A percentile compares a stretch with the other conserved stretches of the same genome.
Conservation (phyloP, 2,113 vertebrate species). For the Psettodes erumei region DNA sequence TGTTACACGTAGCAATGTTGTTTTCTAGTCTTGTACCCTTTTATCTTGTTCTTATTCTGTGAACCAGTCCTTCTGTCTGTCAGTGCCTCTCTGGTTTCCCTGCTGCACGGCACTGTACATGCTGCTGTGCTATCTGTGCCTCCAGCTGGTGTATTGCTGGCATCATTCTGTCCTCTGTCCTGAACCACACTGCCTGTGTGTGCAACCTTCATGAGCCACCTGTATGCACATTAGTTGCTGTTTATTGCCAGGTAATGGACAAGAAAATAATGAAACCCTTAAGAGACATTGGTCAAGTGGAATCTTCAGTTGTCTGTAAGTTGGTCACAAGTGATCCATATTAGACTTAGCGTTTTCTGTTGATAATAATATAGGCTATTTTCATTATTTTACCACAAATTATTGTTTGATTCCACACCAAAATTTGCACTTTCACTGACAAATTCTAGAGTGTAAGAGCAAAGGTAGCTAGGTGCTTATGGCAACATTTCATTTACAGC, state of each 20-base stretch:
- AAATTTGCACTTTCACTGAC: too few species aligned
- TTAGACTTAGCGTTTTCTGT: background rate
- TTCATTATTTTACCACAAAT: background rate
- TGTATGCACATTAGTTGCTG: slow-evolving; percentile 13
- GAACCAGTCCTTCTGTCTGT: slow-evolving; percentile 41
- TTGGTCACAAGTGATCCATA: background rate
- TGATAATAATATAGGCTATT: background rate
- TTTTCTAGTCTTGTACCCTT: slow-evolving; percentile 29
- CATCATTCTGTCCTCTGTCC: slow-evolving; percentile 48
- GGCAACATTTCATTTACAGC: background rate
- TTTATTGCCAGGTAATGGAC: slow-evolving; percentile 4
- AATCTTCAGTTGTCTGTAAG: background rate
- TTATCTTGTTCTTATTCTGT: slow-evolving; percentile 26
- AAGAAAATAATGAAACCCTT: background rate
- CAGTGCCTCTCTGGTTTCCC: slow-evolving; percentile 21
- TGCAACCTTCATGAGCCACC: slow-evolving; percentile 17
- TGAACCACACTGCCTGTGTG: slow-evolving; percentile 15
- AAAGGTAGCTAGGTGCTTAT: background rate
- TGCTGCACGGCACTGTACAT: slow-evolving; percentile 50
- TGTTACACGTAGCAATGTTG: slow-evolving; percentile 36
- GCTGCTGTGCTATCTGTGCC: slow-evolving; percentile 55
- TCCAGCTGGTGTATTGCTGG: slow-evolving; percentile 65
- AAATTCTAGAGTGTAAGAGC: too few species aligned
- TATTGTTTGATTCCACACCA: background rate
- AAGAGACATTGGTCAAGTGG: background rate